phyloP scores from a whole-genome alignment of 2,888 invertebrate species.

The Orchestes rusci region DNA sequence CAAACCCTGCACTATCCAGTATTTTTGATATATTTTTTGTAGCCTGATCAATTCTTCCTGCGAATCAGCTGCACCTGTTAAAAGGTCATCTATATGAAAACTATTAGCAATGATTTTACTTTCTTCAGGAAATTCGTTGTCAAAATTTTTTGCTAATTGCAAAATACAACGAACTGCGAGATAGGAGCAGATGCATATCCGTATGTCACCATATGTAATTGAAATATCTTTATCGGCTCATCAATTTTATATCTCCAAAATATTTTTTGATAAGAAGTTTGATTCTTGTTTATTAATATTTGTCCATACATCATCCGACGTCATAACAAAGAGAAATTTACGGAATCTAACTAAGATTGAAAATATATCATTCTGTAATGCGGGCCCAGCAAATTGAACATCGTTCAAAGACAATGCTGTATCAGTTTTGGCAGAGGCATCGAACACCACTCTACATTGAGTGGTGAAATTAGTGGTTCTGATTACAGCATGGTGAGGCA shows the following conservation, averaged over 20 bases:
- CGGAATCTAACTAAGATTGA: slow-evolving; percentile 3
- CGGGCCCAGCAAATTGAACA: too few relatives aligned
- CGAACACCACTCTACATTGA: too few relatives aligned
- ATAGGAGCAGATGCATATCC: neutral
- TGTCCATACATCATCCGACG: slow-evolving; percentile 3
- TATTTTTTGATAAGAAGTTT: slow-evolving; percentile 3
- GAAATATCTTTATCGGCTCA: neutral
- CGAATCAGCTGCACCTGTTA: neutral
- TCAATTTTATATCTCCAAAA: too few relatives aligned
- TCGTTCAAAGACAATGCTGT: neutral
- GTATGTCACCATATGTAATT: slow-evolving; percentile 1
- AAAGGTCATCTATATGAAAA: slow-evolving; percentile 5
- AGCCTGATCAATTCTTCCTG: neutral
- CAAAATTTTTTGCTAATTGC: too few relatives aligned
- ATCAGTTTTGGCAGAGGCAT: neutral
- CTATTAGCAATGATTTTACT: too few relatives aligned
- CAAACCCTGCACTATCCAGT: too few relatives aligned
- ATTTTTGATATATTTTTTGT: neutral
- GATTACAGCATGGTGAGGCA: too few relatives aligned
- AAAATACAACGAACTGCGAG: neutral
- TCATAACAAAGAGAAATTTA: neutral
- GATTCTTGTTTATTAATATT: too few relatives aligned
- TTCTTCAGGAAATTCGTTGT: too few relatives aligned
- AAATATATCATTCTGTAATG: too few relatives aligned
- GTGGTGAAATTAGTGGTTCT: too few relatives aligned